Conservation (phyloP, 2,113 vertebrate species). For the Stigmatopora nigra region DNA sequence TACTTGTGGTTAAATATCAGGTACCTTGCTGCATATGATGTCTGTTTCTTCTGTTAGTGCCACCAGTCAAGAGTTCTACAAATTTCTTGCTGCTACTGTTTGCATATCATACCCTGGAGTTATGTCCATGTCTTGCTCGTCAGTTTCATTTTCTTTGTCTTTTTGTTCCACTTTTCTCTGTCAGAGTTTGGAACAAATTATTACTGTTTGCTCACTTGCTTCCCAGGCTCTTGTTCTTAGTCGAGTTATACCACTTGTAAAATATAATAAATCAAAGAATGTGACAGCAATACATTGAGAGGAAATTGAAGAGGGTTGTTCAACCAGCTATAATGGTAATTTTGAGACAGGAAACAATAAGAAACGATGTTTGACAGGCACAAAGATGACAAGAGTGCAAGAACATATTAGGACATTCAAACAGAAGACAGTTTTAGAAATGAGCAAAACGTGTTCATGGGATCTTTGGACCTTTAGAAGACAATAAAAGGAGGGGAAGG, state of each 20-base stretch:
- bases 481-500: constrained; percentile 28
- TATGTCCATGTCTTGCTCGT: constrained; percentile 44
- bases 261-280: not conserved
- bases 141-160: constrained; percentile 18
- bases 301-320: constrained; percentile 10
- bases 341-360: constrained; percentile 7
- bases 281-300: constrained; percentile 1
- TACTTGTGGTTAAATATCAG: constrained; percentile 55
- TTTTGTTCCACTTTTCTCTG: constrained; percentile 47
- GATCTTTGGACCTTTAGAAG: constrained; percentile 11
- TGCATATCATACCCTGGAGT: constrained; percentile 51
- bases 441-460: constrained; percentile 6
- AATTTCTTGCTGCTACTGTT: constrained; percentile 60
- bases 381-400: constrained; percentile 9
- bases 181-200: constrained; percentile 63
- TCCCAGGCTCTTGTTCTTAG: constrained; percentile 32
- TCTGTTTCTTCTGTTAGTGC: constrained; percentile 51
- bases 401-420: constrained; percentile 14
- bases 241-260: not conserved
- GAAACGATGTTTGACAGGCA: not conserved
- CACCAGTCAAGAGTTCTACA: constrained; percentile 58
- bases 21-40: constrained; percentile 39
- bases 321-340: not conserved
- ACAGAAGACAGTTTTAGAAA: not conserved
- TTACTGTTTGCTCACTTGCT: constrained; percentile 43